Conservation (phyloP, 2,888 invertebrate species). For the Melieria crassipennis region DNA sequence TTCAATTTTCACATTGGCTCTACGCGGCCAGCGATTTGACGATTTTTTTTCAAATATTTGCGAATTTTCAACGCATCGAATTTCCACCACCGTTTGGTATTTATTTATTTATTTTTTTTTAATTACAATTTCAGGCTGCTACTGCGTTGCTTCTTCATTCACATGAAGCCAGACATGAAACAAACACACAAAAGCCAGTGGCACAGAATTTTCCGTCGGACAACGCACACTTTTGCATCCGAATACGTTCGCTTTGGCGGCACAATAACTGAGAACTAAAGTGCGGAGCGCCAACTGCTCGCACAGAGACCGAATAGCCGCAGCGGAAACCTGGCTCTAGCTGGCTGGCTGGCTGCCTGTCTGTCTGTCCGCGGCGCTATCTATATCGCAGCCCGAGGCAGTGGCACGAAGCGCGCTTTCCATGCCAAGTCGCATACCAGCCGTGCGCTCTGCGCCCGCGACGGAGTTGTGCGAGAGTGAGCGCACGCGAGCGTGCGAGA, state of each 20-base stretch:
- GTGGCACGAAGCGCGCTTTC: constrained; percentile 7
- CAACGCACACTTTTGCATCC: constrained; percentile 34
- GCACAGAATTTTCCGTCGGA: constrained; percentile 31
- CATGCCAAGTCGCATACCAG: background rate
- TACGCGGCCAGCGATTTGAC: too few species aligned
- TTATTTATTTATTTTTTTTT: too few species aligned
- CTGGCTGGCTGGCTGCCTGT: constrained; percentile 5
- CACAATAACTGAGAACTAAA: constrained; percentile 65
- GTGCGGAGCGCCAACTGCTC: constrained; percentile 50
- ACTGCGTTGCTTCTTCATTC: too few species aligned
- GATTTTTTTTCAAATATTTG: too few species aligned
- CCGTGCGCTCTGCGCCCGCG: too few species aligned
- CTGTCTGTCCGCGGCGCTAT: background rate
- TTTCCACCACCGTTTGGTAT: too few species aligned
- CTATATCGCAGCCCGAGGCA: background rate
- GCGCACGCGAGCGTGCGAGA: background rate
- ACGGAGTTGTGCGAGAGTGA: background rate
- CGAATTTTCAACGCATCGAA: too few species aligned
- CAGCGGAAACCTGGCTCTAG: constrained; percentile 14
- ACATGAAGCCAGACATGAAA: too few species aligned
- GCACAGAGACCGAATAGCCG: constrained; percentile 48
- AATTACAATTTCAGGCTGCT: too few species aligned
- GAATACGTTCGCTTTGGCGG: constrained; percentile 60
- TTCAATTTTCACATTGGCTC: too few species aligned
- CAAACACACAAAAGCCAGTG: background rate